A percentile compares a stretch with the other conserved stretches of the same genome.
These are phyloP conservation scores for Drosophila hamatofila DNA, from an alignment of 2,888 invertebrate genomes.

Conservation along the genomic window DNA sequence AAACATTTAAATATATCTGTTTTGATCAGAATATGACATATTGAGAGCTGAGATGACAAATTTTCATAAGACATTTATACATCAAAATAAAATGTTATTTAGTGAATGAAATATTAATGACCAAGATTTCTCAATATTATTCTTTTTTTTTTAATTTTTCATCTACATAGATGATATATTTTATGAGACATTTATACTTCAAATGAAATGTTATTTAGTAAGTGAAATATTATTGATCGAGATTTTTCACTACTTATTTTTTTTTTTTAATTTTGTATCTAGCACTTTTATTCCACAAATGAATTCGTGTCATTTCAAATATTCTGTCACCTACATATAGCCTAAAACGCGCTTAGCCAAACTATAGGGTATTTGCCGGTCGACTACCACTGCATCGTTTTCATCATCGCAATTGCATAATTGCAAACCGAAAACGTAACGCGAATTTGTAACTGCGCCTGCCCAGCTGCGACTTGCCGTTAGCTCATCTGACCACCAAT, in stretches of 20 bases:
- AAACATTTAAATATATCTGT: too few relatives aligned
- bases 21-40: too few relatives aligned
- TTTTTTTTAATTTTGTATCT: neutral
- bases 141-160: too few relatives aligned
- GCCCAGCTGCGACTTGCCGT: neutral
- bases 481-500: neutral
- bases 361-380: neutral
- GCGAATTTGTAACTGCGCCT: neutral
- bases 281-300: neutral
- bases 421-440: neutral
- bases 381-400: neutral
- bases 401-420: slow-evolving; percentile 1
- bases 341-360: neutral
- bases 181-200: too few relatives aligned
- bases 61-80: too few relatives aligned
- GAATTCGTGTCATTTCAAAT: neutral
- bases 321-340: neutral
- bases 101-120: too few relatives aligned
- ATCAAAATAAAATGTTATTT: too few relatives aligned
- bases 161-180: too few relatives aligned
- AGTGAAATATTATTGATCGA: neutral
- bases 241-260: neutral
- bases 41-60: too few relatives aligned
- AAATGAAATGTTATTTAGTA: too few relatives aligned
- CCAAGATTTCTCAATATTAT: too few relatives aligned